phyloP scores from a whole-genome alignment of 2,113 vertebrate genomes.

The Aix galericulata region DNA sequence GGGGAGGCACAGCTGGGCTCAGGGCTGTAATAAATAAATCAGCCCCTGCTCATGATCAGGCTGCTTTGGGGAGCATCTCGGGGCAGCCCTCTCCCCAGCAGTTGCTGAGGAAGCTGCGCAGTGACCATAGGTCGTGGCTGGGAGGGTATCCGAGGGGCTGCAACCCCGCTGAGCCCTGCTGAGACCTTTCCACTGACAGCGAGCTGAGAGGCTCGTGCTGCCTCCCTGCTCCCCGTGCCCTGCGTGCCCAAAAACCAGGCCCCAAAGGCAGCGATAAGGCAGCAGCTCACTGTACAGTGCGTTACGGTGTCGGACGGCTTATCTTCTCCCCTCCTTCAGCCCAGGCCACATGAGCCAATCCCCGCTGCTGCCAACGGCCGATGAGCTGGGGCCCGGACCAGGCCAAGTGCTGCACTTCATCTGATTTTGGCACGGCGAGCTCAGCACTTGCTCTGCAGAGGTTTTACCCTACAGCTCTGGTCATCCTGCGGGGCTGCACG shows the following conservation, averaged over 20 bases:
- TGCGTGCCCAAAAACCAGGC: not conserved
- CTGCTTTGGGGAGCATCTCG: not conserved
- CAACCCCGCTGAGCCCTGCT: rapidly evolving
- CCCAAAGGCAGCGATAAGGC: not conserved
- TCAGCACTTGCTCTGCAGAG: not conserved
- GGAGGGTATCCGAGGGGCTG: not conserved
- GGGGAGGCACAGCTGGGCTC: not conserved
- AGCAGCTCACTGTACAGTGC: not conserved
- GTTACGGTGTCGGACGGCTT: not conserved
- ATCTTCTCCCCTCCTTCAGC: conserved; percentile 31
- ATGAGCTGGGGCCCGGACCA: not conserved
- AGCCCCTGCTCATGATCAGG: not conserved
- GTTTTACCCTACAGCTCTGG: not conserved
- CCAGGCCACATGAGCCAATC: not conserved
- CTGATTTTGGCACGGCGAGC: not conserved
- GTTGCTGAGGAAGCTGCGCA: not conserved
- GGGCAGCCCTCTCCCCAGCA: not conserved
- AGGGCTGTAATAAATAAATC: not conserved
- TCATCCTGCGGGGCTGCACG: rapidly evolving
- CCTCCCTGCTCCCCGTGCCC: not conserved
- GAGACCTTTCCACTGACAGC: not conserved
- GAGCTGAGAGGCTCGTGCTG: not conserved
- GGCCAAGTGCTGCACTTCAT: not conserved
- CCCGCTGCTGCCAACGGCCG: not conserved
- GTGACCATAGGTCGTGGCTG: not conserved